Evolutionary conservation across 2,797 vertebrate genomes (phyloP).

Genomic region (Malurus splendens): DNA sequence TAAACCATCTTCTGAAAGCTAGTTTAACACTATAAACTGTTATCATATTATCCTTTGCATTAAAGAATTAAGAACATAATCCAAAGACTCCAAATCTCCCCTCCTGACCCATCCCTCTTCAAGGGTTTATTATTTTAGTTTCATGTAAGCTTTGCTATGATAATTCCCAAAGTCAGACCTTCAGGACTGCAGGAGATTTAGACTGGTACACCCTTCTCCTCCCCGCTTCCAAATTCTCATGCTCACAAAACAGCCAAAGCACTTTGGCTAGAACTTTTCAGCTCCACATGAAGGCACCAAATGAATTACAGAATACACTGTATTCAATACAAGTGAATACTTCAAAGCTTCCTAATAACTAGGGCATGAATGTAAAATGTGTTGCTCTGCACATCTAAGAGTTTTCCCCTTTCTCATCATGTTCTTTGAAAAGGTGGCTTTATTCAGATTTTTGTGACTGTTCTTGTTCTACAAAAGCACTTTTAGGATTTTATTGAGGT

Average conservation of each 20-base stretch:
- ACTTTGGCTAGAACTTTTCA: constrained; percentile 36
- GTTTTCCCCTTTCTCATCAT: constrained; percentile 60
- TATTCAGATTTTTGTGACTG: constrained; percentile 64
- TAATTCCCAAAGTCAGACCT: neutral
- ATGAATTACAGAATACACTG: constrained; percentile 49
- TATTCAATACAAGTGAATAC: constrained; percentile 54
- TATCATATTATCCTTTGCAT: neutral
- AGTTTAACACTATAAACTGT: neutral
- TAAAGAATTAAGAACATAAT: neutral
- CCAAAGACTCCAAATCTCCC: neutral
- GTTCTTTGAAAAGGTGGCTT: constrained; percentile 65
- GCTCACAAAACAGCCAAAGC: constrained; percentile 5
- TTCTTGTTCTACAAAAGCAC: constrained; percentile 68
- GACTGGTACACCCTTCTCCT: neutral
- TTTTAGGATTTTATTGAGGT: constrained; percentile 66
- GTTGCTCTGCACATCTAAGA: constrained; percentile 65
- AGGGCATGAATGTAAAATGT: constrained; percentile 62
- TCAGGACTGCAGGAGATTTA: neutral
- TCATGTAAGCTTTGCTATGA: neutral
- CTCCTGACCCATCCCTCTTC: neutral
- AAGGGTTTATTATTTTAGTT: neutral
- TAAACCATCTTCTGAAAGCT: neutral
- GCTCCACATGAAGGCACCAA: constrained; percentile 44
- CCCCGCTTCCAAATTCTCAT: neutral
- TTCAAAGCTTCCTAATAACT: constrained; percentile 65